Evolutionary conservation across 2,888 invertebrate genomes (phyloP).

Genomic region (Matsumyia berberina): DNA sequence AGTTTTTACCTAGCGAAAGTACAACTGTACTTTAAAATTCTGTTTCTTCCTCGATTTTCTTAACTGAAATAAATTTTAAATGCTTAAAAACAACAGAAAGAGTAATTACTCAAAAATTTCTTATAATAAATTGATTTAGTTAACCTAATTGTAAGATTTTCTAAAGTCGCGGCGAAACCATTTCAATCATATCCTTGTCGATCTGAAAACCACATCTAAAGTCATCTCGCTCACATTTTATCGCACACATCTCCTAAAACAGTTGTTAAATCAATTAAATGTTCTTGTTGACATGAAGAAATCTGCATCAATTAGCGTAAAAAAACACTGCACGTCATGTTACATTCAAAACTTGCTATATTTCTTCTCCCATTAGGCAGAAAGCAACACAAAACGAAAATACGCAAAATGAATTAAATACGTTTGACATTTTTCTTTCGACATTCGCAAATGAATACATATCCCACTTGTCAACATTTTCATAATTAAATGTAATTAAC

Average conservation of each 20-base stretch:
- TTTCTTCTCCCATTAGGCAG: slow-evolving; percentile 54
- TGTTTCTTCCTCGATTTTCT: too few species aligned
- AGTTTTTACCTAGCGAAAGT: too few species aligned
- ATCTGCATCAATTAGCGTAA: slow-evolving; percentile 73
- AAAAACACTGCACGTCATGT: slow-evolving; percentile 66
- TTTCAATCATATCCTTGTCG: slow-evolving; percentile 2
- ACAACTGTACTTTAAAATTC: too few species aligned
- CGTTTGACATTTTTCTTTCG: slow-evolving; percentile 65
- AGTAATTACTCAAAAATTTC: background rate
- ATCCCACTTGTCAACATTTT: slow-evolving; percentile 73
- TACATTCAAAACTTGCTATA: slow-evolving; percentile 60
- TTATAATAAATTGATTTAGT: background rate
- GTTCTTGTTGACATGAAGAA: slow-evolving; percentile 65
- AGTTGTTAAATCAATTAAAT: slow-evolving; percentile 74
- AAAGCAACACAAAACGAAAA: slow-evolving; percentile 7
- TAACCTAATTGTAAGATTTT: slow-evolving; percentile 2
- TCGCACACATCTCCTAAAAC: slow-evolving; percentile 13
- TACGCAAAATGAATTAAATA: slow-evolving; percentile 61
- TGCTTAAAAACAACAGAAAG: background rate
- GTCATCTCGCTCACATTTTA: slow-evolving; percentile 53
- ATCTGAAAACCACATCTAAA: background rate
- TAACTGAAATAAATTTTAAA: too few species aligned
- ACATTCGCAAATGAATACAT: slow-evolving; percentile 75
- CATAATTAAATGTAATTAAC: slow-evolving; percentile 76
- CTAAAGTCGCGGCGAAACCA: background rate